A percentile compares a stretch with the other conserved stretches of the same genome.
These are phyloP conservation scores for Dreissena rostriformis DNA, from an alignment of 1,140 invertebrate genomes.

Conservation along the genomic window DNA sequence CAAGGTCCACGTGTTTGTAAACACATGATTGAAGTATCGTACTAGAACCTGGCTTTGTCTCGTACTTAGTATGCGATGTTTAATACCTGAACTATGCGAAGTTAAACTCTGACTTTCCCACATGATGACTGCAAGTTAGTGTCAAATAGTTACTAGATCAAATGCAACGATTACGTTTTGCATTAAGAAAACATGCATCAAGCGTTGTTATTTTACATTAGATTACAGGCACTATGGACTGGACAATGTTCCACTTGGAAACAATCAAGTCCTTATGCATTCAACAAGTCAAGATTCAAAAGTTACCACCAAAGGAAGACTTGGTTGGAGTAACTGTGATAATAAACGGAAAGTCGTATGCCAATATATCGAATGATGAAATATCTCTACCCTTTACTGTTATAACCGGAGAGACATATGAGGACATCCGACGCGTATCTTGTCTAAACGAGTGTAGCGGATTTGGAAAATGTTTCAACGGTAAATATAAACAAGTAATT, in stretches of 20 bases:
- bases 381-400: background rate
- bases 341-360: background rate
- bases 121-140: no score
- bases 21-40: no score
- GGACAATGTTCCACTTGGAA: slow-evolving; percentile 25
- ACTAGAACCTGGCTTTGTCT: no score
- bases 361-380: background rate
- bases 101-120: no score
- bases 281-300: slow-evolving; percentile 2
- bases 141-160: no score
- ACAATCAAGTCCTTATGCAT: slow-evolving; percentile 7
- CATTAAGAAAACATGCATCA: no score
- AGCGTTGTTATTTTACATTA: background rate
- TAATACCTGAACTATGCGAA: no score
- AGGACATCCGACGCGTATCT: background rate
- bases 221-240: slow-evolving; percentile 18
- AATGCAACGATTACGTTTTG: no score
- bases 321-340: background rate
- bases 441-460: slow-evolving; percentile 28
- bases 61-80: no score
- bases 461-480: slow-evolving; percentile 15
- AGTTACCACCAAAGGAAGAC: slow-evolving; percentile 5
- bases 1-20: no score
- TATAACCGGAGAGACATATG: background rate
- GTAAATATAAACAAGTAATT: background rate